Base-by-base conservation (phyloP, 1,140 invertebrate species). In the Paraescarpia echinospica region DNA sequence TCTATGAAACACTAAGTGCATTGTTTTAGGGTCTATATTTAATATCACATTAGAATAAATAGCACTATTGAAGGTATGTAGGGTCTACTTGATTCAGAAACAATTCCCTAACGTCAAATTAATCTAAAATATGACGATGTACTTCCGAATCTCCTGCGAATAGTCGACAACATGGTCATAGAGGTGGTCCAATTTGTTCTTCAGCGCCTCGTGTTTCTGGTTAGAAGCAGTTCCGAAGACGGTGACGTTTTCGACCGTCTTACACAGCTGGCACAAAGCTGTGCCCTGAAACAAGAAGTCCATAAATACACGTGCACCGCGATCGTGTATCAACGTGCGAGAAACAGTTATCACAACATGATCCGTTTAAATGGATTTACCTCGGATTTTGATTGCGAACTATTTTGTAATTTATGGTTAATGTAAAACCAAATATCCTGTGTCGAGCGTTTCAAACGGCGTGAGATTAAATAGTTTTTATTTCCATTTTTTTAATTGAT, bases 221-320 rank as follows among this genome's bases (percentile, higher is more conserved):
- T 98, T 97, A 34, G 98, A 98, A 94, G 98, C 98, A 0, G 98
- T 97, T 22, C 98, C 98, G 96, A 98, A 98, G 35, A 98, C 97
- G 9, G 97, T 98, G 18, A 98, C 97, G 94, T 98, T 97, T 18
- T 97, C 97, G n/a, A 98, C 97, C 0, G 98, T 98, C 96, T 97
- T 97, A 59, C 97, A 97, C 89, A 98, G 96, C 95, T 98, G 98
- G 34, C 97, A 97, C 14, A 98, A 97, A 2, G 98, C 98, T 96
- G 98, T 97, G 92, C 98, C 98, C 98, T 96, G 93, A 91, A 91
- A 91, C 22, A 59, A 34, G 14, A 33, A 59, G 27, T 12, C 14
- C 4, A 31, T 4, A 22, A 90, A n/a, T 31, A 18, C 59, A 27
- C 14, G 22, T 77, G 27, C 59, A 77, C 22, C 22, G 59, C 27